phyloP scores from a whole-genome alignment of 2,888 invertebrate species.

The Torymus tubicola region DNA sequence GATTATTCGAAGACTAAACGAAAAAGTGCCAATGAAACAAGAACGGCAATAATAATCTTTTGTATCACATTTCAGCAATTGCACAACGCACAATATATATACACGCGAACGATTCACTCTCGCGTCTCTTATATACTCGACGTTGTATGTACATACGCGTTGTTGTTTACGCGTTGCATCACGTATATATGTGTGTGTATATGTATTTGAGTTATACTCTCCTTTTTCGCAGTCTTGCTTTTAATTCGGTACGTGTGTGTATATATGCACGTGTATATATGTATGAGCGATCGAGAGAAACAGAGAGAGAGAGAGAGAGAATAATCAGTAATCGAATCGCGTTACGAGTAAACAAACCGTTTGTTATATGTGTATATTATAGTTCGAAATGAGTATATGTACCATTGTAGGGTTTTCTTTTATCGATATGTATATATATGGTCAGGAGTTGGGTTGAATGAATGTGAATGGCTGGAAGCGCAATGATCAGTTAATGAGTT shows the following conservation, averaged over 20 bases:
- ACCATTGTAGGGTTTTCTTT: too few species aligned
- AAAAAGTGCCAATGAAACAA: slow-evolving; percentile 48
- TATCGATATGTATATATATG: too few species aligned
- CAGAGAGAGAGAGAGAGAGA: background rate
- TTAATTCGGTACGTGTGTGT: slow-evolving; percentile 2
- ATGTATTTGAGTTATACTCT: slow-evolving; percentile 1
- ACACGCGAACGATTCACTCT: slow-evolving; percentile 34
- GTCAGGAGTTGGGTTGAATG: too few species aligned
- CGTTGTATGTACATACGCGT: background rate
- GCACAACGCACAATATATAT: slow-evolving; percentile 54
- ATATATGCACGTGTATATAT: too few species aligned
- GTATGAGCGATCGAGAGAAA: background rate
- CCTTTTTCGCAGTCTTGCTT: slow-evolving; percentile 2
- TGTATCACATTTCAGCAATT: slow-evolving; percentile 60
- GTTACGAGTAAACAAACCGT: too few species aligned
- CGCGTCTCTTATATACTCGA: slow-evolving; percentile 50
- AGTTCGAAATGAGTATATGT: too few species aligned
- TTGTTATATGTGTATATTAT: too few species aligned
- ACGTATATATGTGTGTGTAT: slow-evolving; percentile 39
- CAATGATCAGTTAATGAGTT: too few species aligned
- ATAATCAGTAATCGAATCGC: too few species aligned
- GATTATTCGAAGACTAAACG: background rate
- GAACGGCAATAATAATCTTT: slow-evolving; percentile 58
- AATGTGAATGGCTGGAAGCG: too few species aligned
- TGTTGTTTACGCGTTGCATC: slow-evolving; percentile 62